Percentiles rank a stretch among this genome's conserved stretches.
These are phyloP conservation scores for Illadopsis cleaveri DNA, from an alignment of 2,113 vertebrate genomes.

Conservation along the genomic window DNA sequence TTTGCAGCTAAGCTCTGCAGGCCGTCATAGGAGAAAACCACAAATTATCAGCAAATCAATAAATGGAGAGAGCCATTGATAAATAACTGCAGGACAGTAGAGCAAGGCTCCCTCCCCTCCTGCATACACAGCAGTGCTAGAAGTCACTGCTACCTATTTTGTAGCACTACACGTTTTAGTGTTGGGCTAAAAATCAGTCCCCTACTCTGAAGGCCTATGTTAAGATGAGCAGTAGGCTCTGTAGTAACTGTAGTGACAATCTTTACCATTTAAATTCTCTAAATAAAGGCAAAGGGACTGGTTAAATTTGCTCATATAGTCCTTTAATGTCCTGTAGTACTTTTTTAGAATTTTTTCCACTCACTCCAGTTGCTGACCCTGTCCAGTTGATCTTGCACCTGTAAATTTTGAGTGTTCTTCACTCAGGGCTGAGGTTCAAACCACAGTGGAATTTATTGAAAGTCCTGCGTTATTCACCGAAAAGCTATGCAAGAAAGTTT, in stretches of 20 bases:
- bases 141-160: neutral
- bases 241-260: neutral
- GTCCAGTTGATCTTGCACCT: neutral
- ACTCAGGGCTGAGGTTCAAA: neutral
- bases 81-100: neutral
- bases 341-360: neutral
- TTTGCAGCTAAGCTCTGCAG: neutral
- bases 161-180: neutral
- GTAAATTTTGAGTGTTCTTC: neutral
- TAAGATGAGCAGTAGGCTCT: neutral
- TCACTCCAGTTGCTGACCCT: neutral
- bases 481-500: neutral
- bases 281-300: neutral
- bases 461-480: fast-evolving
- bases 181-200: neutral
- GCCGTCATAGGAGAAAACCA: neutral
- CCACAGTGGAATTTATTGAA: neutral
- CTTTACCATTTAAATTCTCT: neutral
- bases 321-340: neutral
- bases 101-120: neutral
- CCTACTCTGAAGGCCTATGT: neutral
- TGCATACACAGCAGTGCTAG: neutral
- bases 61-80: neutral
- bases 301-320: neutral
- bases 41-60: neutral